Percentiles rank a stretch among this genome's conserved stretches.
Conservation (phyloP, 2,888 invertebrate species). For the Calameuta pallipes region DNA sequence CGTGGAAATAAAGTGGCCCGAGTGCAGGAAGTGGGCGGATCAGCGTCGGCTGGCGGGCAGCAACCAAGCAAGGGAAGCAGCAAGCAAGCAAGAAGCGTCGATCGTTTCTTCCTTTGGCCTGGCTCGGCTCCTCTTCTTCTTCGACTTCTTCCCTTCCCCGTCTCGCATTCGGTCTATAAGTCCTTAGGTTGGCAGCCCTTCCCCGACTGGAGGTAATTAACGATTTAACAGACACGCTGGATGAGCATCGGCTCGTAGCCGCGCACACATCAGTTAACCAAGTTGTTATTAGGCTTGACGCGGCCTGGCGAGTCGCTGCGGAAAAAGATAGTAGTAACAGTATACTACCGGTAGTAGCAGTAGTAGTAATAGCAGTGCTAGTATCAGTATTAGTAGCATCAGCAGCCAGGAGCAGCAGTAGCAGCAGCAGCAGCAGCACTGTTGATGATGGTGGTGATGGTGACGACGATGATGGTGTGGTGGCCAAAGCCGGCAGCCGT, state of each 20-base stretch:
- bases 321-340: not conserved
- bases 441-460: not conserved
- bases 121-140: constrained; percentile 3
- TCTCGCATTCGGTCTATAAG: constrained; percentile 12
- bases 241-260: constrained; percentile 44
- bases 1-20: constrained; percentile 33
- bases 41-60: constrained; percentile 38
- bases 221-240: constrained; percentile 59
- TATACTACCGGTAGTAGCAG: not conserved
- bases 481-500: constrained; percentile 37
- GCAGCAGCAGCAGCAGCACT: not conserved
- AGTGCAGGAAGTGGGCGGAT: constrained; percentile 63
- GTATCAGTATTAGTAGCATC: not conserved
- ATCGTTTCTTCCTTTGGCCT: constrained; percentile 33
- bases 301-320: constrained; percentile 14
- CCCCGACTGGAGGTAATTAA: constrained; percentile 48
- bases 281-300: constrained; percentile 54
- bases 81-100: constrained; percentile 33
- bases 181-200: constrained; percentile 18
- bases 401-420: not conserved
- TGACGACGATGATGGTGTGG: not conserved
- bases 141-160: constrained; percentile 14
- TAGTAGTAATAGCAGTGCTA: not conserved
- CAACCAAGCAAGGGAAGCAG: constrained; percentile 19
- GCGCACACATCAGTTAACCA: constrained; percentile 47